phyloP scores from a whole-genome alignment of 2,888 invertebrate genomes.

The Pristionchus arcanus region DNA sequence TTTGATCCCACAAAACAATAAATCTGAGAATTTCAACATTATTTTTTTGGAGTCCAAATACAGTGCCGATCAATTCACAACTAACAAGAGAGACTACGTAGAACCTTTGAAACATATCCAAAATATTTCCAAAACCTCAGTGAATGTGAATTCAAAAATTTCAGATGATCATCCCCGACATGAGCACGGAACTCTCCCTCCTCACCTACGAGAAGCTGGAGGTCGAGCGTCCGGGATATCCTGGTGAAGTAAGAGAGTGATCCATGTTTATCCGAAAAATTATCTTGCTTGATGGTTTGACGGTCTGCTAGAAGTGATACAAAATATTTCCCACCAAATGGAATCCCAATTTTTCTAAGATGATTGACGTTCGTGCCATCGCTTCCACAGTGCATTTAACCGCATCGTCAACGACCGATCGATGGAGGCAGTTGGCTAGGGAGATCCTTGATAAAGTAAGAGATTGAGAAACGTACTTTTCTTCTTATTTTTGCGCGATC shows the following conservation, averaged over 20 bases:
- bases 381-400: not conserved
- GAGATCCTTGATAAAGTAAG: not conserved
- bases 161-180: not conserved
- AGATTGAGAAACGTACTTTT: not conserved
- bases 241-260: not conserved
- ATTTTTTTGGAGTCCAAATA: too few relatives aligned
- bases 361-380: not conserved
- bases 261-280: not conserved
- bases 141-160: not conserved
- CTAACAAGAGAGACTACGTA: too few relatives aligned
- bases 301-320: too few relatives aligned
- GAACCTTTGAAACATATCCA: not conserved
- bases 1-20: too few relatives aligned
- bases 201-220: not conserved
- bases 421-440: conserved; percentile 7
- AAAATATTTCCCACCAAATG: not conserved
- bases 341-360: not conserved
- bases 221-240: not conserved
- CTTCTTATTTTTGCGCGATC: not conserved
- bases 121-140: not conserved
- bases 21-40: too few relatives aligned
- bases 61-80: too few relatives aligned
- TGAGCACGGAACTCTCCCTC: not conserved
- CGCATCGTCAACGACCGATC: not conserved
- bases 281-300: not conserved